phyloP scores from a whole-genome alignment of 2,888 invertebrate genomes.

The Salpingus planirostris region DNA sequence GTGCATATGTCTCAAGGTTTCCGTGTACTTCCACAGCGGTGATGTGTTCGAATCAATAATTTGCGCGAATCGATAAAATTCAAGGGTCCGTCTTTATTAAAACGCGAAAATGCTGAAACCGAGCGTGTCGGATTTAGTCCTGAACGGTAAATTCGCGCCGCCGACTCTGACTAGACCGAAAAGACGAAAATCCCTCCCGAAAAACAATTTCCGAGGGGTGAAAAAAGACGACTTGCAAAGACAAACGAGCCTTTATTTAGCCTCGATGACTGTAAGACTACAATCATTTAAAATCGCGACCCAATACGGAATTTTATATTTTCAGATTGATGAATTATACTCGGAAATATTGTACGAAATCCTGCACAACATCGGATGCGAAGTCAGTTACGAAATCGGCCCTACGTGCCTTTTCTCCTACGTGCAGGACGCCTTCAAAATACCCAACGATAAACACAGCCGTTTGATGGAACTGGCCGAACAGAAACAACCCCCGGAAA shows the following conservation, averaged over 20 bases:
- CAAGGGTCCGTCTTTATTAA: background rate
- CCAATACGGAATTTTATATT: conserved; percentile 18
- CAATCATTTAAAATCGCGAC: background rate
- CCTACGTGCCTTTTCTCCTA: conserved; percentile 62
- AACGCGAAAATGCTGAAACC: conserved; percentile 21
- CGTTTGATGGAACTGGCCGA: conserved; percentile 61
- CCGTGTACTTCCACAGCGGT: too few species aligned
- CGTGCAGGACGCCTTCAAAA: conserved; percentile 72
- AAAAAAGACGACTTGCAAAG: conserved; percentile 66
- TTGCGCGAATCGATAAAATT: too few species aligned
- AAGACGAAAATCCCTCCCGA: conserved; percentile 42
- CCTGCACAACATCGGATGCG: conserved; percentile 75
- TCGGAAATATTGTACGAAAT: conserved; percentile 75
- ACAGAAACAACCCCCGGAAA: conserved; percentile 74
- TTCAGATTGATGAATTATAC: conserved; percentile 79
- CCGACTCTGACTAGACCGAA: background rate
- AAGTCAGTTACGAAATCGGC: conserved; percentile 60
- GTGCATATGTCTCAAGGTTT: too few species aligned
- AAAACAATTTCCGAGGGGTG: conserved; percentile 66
- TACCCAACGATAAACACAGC: conserved; percentile 66
- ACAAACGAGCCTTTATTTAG: conserved; percentile 64
- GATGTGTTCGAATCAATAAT: too few species aligned
- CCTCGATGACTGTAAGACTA: conserved; percentile 68
- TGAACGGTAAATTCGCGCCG: conserved; percentile 13
- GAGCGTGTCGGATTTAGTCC: conserved; percentile 24